Conservation (phyloP, 1,140 invertebrate species). For the Bradysia coprophila region DNA sequence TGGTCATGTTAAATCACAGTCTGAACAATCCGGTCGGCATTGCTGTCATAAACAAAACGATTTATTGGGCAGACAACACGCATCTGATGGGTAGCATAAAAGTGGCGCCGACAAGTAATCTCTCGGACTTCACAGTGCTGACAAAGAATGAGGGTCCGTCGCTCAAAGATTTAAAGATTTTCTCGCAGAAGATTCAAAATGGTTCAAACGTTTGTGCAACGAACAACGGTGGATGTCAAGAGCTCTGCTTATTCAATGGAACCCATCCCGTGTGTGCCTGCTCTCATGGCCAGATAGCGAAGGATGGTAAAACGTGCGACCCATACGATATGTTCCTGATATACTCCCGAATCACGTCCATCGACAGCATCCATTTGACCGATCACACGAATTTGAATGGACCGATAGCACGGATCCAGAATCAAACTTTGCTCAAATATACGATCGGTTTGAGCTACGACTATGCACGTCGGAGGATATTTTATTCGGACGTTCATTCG, state of each 20-base stretch:
- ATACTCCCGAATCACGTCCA: slow-evolving; percentile 50
- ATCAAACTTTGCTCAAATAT: slow-evolving; percentile 47
- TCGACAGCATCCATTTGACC: slow-evolving; percentile 55
- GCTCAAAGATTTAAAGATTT: slow-evolving; percentile 48
- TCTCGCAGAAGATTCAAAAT: slow-evolving; percentile 31
- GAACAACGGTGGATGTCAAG: slow-evolving; percentile 58
- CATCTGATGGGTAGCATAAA: slow-evolving; percentile 44
- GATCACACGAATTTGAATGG: slow-evolving; percentile 52
- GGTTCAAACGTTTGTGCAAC: slow-evolving; percentile 45
- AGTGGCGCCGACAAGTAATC: slow-evolving; percentile 36
- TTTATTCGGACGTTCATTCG: slow-evolving; percentile 75
- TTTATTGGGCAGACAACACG: slow-evolving; percentile 29
- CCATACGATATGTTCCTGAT: slow-evolving; percentile 57
- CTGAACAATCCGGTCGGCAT: slow-evolving; percentile 58
- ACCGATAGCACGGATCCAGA: slow-evolving; percentile 53
- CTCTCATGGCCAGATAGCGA: slow-evolving; percentile 45
- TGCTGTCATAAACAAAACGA: slow-evolving; percentile 15
- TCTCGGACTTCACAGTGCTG: slow-evolving; percentile 32
- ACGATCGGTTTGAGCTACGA: slow-evolving; percentile 71
- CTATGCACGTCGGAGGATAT: slow-evolving; percentile 45
- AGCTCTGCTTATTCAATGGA: slow-evolving; percentile 64
- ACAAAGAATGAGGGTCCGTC: slow-evolving; percentile 37
- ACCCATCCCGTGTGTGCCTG: slow-evolving; percentile 45
- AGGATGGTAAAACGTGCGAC: slow-evolving; percentile 41
- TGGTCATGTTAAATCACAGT: slow-evolving; percentile 45